Percentiles rank a stretch among this genome's conserved stretches.
Conservation (phyloP, 2,797 vertebrate species). For the Acanthurus tractus region DNA sequence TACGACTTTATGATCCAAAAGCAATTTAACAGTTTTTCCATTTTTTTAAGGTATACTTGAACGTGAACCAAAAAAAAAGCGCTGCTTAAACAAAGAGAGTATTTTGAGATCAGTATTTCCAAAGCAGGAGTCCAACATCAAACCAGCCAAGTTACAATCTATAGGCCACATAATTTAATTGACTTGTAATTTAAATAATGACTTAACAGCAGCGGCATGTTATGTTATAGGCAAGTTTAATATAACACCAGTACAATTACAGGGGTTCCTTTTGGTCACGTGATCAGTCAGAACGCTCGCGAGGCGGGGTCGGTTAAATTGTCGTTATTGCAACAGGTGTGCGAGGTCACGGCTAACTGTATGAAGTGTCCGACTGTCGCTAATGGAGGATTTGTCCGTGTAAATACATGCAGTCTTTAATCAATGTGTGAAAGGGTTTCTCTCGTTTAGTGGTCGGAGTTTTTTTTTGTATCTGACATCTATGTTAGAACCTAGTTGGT, state of each 20-base stretch:
- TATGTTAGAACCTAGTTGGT: background rate
- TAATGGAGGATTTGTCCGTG: background rate
- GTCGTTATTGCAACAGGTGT: constrained; percentile 50
- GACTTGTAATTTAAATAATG: background rate
- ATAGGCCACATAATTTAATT: background rate
- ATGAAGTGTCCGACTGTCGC: too few species aligned
- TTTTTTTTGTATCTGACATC: background rate
- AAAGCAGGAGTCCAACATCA: too few species aligned
- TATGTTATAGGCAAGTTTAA: too few species aligned
- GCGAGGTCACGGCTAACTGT: background rate
- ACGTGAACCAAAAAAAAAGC: too few species aligned
- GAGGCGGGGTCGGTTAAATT: background rate
- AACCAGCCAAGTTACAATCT: too few species aligned
- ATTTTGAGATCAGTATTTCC: too few species aligned
- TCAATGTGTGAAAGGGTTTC: too few species aligned
- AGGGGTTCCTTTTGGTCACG: background rate
- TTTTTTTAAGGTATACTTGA: too few species aligned
- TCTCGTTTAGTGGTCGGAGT: background rate
- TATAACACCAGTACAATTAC: too few species aligned
- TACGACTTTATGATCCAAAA: background rate
- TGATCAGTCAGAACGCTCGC: background rate
- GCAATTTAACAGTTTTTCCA: too few species aligned
- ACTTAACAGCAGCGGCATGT: background rate
- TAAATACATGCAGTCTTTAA: background rate
- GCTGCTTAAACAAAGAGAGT: too few species aligned